These are phyloP conservation scores for Tachycineta bicolor DNA, from an alignment of 2,113 vertebrate genomes.

Conservation along the genomic window DNA sequence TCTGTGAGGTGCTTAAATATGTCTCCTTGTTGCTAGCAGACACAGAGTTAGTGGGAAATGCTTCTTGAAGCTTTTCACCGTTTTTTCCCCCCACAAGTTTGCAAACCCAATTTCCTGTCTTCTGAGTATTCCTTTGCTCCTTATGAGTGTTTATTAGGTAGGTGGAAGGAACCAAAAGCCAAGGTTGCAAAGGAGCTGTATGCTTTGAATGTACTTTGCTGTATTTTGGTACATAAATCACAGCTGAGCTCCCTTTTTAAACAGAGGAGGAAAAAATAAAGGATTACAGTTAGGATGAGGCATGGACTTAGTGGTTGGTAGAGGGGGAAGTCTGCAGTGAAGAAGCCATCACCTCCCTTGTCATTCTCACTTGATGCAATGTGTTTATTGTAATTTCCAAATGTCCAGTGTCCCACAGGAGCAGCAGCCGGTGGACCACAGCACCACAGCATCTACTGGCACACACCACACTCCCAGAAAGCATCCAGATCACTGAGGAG, in stretches of 20 bases:
- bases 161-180: neutral
- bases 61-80: neutral
- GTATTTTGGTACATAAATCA: neutral
- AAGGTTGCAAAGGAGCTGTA: neutral
- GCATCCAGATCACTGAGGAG: accelerated
- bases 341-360: neutral
- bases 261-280: neutral
- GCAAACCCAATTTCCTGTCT: neutral
- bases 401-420: accelerated
- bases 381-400: neutral
- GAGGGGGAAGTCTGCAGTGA: neutral
- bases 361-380: accelerated
- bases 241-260: neutral
- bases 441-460: neutral
- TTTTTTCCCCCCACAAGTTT: neutral
- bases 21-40: neutral
- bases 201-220: neutral
- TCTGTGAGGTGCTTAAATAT: neutral
- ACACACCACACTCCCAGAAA: neutral
- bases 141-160: neutral
- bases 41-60: neutral
- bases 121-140: neutral
- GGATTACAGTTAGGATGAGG: neutral
- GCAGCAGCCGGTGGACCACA: accelerated
- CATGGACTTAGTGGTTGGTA: neutral